Evolutionary conservation across 2,113 vertebrate genomes (phyloP), one percentile per base, ranked within the genome.

Genomic region (Hylia prasina): DNA sequence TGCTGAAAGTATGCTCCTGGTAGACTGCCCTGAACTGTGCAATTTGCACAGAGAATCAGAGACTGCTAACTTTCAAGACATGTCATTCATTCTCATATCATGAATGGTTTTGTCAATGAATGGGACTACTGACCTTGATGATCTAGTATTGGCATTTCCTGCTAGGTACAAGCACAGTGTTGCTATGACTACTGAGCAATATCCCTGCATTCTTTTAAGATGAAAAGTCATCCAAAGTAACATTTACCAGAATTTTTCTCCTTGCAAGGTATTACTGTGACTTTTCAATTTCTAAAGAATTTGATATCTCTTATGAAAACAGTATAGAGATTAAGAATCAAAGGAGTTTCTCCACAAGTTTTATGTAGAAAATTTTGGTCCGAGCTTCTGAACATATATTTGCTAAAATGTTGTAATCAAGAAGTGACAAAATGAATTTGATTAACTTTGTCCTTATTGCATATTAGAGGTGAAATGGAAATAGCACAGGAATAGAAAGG

Each of bases 1-100:
- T 82, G 89, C 85, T 96, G 96, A 87, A 95, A 93, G 30, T 85
- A 89, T 88, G 84, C 88, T 72, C 79, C 82, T 7, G 69, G 88
- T 95, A 82, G 87, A 94, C 70, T 51, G 51, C 85, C 89, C 84
- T 90, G 83, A 95, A 72, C 96, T 89, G 61, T 96, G 86, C 94
- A 96, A 89, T 58, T 70, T 82, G 84, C 65, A 91, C 81, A 47
- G 85, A 71, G 73, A 82, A 82, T 53, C 76, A 82, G 73, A 93
- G 48, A 42, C 75, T 76, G 78, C 88, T 94, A 23, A 71, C 77
- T 92, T 93, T 58, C 91, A 93, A 75, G 88, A 58, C 60, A 47
- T 78, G 87, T 78, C 94, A 94, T 97, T 97, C 94, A 96, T 91
- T 88, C 79, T 91, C 72, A 33, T 95, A 81, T 89, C 72, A 40